These are phyloP conservation scores for Potamilus streckersoni DNA, from an alignment of 1,140 invertebrate species.

Conservation along the genomic window DNA sequence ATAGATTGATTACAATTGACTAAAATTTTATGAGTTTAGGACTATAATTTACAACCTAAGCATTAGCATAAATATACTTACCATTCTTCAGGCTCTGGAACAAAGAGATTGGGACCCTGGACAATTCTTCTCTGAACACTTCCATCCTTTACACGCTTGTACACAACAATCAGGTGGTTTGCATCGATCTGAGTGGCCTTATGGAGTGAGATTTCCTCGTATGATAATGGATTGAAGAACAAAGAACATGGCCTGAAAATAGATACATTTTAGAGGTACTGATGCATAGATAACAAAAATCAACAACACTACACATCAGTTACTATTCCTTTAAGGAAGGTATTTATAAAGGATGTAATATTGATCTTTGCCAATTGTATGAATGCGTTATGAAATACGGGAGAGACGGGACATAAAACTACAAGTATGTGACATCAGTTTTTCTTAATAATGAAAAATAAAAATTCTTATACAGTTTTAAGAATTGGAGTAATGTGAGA, in stretches of 20 bases:
- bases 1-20: too few relatives aligned
- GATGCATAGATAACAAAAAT: background rate
- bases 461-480: too few relatives aligned
- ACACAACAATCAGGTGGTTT: slow-evolving; percentile 63
- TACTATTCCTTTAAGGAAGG: background rate
- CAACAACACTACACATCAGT: background rate
- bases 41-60: too few relatives aligned
- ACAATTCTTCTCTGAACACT: slow-evolving; percentile 55
- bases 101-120: slow-evolving; percentile 57
- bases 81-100: slow-evolving; percentile 62
- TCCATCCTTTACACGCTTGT: slow-evolving; percentile 52
- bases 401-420: too few relatives aligned
- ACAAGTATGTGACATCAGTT: too few relatives aligned
- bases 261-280: background rate
- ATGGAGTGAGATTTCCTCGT: slow-evolving; percentile 42
- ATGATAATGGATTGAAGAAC: slow-evolving; percentile 56
- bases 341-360: too few relatives aligned
- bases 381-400: too few relatives aligned
- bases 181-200: slow-evolving; percentile 57
- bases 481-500: too few relatives aligned
- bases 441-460: too few relatives aligned
- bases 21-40: too few relatives aligned
- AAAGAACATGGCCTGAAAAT: slow-evolving; percentile 59
- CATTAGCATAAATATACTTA: slow-evolving; percentile 24
- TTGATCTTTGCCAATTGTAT: too few relatives aligned